Conservation (phyloP, 2,888 invertebrate species). For the Trissolcus japonicus region DNA sequence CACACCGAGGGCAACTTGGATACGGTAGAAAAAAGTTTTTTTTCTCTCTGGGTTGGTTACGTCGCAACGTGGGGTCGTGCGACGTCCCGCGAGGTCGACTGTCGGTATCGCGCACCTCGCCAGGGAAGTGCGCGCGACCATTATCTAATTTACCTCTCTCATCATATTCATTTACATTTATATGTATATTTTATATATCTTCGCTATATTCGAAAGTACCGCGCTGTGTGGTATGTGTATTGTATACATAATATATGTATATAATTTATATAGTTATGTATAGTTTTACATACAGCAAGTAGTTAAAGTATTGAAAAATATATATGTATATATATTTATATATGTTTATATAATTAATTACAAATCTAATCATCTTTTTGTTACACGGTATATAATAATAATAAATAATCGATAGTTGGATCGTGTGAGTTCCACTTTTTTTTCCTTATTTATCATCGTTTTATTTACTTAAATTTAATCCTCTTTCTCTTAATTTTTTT, state of each 20-base stretch:
- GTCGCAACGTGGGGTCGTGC: slow-evolving; percentile 36
- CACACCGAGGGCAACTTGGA: slow-evolving; percentile 55
- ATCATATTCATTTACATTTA: slow-evolving; percentile 55
- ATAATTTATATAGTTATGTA: slow-evolving; percentile 64
- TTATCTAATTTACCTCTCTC: slow-evolving; percentile 37
- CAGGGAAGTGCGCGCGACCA: slow-evolving; percentile 26
- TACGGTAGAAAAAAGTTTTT: slow-evolving; percentile 54
- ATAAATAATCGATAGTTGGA: slow-evolving; percentile 55
- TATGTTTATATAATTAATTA: slow-evolving; percentile 70
- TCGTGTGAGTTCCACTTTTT: slow-evolving; percentile 37
- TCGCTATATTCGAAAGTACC: slow-evolving; percentile 53
- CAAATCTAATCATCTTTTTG: slow-evolving; percentile 73
- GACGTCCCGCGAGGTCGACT: slow-evolving; percentile 43
- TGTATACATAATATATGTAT: slow-evolving; percentile 59
- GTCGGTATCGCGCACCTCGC: slow-evolving; percentile 30
- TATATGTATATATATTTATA: slow-evolving; percentile 66
- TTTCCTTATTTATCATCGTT: slow-evolving; percentile 13
- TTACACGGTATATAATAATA: slow-evolving; percentile 62
- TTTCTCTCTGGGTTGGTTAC: slow-evolving; percentile 17
- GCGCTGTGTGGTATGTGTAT: slow-evolving; percentile 54
- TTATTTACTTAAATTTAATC: slow-evolving; percentile 7
- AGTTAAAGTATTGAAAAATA: slow-evolving; percentile 76
- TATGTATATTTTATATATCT: slow-evolving; percentile 46
- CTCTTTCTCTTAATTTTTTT: slow-evolving; percentile 22
- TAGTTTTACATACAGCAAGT: slow-evolving; percentile 74